Conservation (phyloP, 2,888 invertebrate genomes). For the Aspidiotus destructor region DNA sequence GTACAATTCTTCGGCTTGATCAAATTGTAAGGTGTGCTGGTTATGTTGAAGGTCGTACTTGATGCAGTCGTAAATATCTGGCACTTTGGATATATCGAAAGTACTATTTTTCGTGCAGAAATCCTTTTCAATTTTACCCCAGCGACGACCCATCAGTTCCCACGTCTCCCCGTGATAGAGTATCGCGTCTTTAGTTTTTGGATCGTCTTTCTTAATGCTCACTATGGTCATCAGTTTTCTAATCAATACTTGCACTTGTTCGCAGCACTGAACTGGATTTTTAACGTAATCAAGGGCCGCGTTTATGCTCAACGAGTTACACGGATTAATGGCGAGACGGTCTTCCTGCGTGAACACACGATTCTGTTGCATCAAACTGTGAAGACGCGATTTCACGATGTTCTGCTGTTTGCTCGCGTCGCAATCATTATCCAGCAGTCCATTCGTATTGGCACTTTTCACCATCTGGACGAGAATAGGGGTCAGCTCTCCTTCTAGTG, state of each 20-base stretch:
- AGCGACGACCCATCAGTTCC: constrained; percentile 94
- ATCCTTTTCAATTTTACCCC: constrained; percentile 98
- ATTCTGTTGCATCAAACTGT: constrained; percentile 85
- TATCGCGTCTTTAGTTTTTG: constrained; percentile 82
- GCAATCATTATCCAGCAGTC: constrained; percentile 93
- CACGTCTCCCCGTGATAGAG: constrained; percentile 97
- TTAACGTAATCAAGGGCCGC: constrained; percentile 90
- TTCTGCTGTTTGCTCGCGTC: constrained; percentile 92
- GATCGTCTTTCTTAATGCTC: constrained; percentile 72
- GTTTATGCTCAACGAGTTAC: constrained; percentile 78
- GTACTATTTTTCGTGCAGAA: constrained; percentile 85
- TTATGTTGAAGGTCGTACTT: constrained; percentile 98
- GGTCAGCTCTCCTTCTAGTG: constrained; percentile 94
- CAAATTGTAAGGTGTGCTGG: constrained; percentile 86
- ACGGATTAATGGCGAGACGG: constrained; percentile 79
- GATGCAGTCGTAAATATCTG: constrained; percentile 98
- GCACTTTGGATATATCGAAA: constrained; percentile 97
- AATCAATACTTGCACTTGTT: constrained; percentile 78
- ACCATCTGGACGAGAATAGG: constrained; percentile 99
- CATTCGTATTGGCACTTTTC: constrained; percentile 98
- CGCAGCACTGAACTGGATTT: constrained; percentile 89
- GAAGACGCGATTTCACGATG: constrained; percentile 90
- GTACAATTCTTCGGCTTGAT: constrained; percentile 84
- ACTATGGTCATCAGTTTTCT: constrained; percentile 78
- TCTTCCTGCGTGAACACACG: constrained; percentile 77